A percentile compares a stretch with the other conserved stretches of the same genome.
phyloP scores from a whole-genome alignment of 2,113 vertebrate genomes.

The Sarotherodon lohbergeri region DNA sequence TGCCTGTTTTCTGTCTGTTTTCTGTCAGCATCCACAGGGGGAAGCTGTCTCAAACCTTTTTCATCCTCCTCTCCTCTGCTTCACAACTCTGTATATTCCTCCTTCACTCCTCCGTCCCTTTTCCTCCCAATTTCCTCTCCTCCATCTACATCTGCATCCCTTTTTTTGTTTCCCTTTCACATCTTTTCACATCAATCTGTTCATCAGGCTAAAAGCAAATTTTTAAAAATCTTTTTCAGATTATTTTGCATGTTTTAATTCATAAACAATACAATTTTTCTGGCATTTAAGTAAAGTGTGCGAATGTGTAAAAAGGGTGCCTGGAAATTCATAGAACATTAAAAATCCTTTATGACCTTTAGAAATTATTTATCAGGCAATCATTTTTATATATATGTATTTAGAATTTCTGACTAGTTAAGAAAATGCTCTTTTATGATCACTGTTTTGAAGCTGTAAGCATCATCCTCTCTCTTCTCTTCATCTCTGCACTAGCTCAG shows the following conservation, averaged over 20 bases:
- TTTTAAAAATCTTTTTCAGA: rapidly evolving
- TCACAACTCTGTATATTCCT: not conserved
- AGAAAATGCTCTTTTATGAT: not conserved
- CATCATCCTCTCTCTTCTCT: not conserved
- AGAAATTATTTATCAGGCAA: not conserved
- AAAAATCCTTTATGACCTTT: not conserved
- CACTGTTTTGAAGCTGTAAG: not conserved
- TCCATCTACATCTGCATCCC: not conserved
- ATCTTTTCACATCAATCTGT: not conserved
- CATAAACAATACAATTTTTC: not conserved
- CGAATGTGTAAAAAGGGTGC: rapidly evolving
- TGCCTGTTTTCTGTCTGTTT: constrained; percentile 15
- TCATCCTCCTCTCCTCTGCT: not conserved
- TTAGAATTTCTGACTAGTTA: rapidly evolving
- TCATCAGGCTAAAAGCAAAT: not conserved
- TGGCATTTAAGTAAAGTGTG: not conserved
- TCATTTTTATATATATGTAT: not conserved
- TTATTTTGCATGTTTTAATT: not conserved
- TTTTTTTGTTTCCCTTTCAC: not conserved
- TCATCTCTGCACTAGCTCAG: not conserved
- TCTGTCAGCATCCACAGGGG: constrained; percentile 25
- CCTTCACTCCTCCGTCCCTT: not conserved
- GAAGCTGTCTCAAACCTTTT: not conserved
- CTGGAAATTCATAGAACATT: not conserved
- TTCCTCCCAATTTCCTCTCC: rapidly evolving